These are phyloP conservation scores for Sigmodon hispidus DNA, from an alignment of 2,113 vertebrate genomes.

Conservation along the genomic window DNA sequence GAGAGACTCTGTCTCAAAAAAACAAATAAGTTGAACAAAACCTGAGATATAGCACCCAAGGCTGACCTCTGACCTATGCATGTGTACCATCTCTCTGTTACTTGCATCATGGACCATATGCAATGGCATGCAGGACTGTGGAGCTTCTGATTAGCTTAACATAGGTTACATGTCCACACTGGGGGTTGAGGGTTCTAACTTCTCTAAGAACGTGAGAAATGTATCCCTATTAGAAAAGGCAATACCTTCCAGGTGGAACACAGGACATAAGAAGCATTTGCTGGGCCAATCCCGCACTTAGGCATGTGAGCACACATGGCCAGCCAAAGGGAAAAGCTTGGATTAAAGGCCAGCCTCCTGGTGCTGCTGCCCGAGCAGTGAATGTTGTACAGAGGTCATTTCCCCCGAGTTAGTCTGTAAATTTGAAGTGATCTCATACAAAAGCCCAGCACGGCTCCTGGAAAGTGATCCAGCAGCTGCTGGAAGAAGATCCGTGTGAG, in stretches of 20 bases:
- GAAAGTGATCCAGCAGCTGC: background rate
- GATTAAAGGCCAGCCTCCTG: background rate
- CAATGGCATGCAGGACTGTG: background rate
- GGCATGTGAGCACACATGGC: background rate
- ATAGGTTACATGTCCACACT: background rate
- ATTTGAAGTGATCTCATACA: background rate
- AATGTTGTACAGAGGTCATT: background rate
- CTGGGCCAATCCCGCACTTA: background rate
- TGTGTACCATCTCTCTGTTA: background rate
- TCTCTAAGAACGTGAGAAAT: background rate
- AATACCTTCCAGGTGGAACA: background rate
- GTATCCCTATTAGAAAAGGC: background rate
- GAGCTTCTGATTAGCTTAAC: background rate
- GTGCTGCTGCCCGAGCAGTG: background rate
- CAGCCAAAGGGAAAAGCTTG: background rate
- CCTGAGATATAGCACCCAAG: background rate
- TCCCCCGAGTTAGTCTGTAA: background rate
- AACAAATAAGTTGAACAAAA: background rate
- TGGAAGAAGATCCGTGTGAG: background rate
- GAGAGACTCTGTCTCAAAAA: background rate
- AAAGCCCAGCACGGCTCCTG: slow-evolving; percentile 13
- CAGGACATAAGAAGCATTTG: background rate
- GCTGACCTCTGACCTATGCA: background rate
- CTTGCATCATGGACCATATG: background rate
- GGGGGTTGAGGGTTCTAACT: background rate